Evolutionary conservation across 1,140 invertebrate species (phyloP), one percentile per base, ranked within the genome.

Genomic region (Drosophila subobscura): DNA sequence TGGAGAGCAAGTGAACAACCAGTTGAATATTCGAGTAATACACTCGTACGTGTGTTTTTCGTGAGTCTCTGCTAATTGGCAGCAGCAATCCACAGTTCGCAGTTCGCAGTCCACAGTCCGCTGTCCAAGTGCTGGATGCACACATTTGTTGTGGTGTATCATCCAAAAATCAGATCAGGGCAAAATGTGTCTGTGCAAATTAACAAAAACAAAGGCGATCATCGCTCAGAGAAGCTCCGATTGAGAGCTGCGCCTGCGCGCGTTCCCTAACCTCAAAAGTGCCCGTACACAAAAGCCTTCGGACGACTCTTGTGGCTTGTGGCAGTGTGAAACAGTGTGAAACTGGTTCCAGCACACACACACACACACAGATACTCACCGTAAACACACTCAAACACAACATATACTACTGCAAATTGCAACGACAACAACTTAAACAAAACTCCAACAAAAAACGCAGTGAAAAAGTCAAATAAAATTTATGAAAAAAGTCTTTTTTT

Each of bases 11-110:
- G 67, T 65, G 67, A 59, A 40, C 42, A 25, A 53, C 51, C 29
- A 33, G 29, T 33, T 33, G 29, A 33, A 40, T 52, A 37, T 41
- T 8, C 29, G 29, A 53, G 10, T 23, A 33, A 53, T 65, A 20
- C 16, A 20, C 16, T 20, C 16, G 16, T 20, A 23, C 58, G 42
- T 25, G 29, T 33, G 56, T 61, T 50, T 79, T 70, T 65, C 75
- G 77, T 86, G 80, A 86, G 51, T 77, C 72, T 67, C 60, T 88
- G 81, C 83, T 88, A 86, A 88, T 86, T 86, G 81, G 77, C 51
- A 47, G 46, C 40, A 44, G 57, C 51, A 46, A 46, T 37, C 12
- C 59, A 16, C 12, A 14, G 23, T 20, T 42, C 20, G 56, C 41
- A 49, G 27, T n/a, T 6, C 12, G 12, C 22, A 49, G 20, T 33